phyloP scores from a whole-genome alignment of 2,113 vertebrate species.

The Tiliqua scincoides region DNA sequence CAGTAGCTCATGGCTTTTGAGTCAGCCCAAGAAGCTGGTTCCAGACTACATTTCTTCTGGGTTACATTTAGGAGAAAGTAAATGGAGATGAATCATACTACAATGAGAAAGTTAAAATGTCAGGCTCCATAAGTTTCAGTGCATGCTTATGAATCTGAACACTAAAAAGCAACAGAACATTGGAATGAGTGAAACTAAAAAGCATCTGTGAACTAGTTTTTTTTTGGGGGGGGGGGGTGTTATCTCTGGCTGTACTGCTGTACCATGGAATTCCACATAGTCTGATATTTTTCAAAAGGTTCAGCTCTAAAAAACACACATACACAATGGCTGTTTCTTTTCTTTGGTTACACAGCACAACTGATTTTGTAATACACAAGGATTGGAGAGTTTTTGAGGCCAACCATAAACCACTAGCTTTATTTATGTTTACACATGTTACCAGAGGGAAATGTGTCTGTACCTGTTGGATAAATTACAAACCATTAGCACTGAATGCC shows the following conservation, averaged over 20 bases:
- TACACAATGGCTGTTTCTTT: slow-evolving; percentile 62
- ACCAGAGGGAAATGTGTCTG: slow-evolving; percentile 68
- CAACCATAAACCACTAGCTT: slow-evolving; percentile 61
- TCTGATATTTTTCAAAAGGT: slow-evolving; percentile 48
- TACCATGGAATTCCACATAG: slow-evolving; percentile 50
- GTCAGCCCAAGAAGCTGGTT: slow-evolving; percentile 53
- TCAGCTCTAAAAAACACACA: slow-evolving; percentile 23
- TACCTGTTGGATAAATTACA: slow-evolving; percentile 68
- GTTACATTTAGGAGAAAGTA: slow-evolving; percentile 71
- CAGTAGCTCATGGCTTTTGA: slow-evolving; percentile 61
- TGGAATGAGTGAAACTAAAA: slow-evolving; percentile 75
- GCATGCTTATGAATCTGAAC: slow-evolving; percentile 71
- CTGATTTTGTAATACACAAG: slow-evolving; percentile 41
- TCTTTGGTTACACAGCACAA: slow-evolving; percentile 62
- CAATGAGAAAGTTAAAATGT: slow-evolving; percentile 75
- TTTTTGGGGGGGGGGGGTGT: slow-evolving; percentile 51
- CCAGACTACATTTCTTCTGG: slow-evolving; percentile 60
- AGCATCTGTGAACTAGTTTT: slow-evolving; percentile 64
- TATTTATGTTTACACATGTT: slow-evolving; percentile 72
- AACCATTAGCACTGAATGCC: slow-evolving; percentile 60
- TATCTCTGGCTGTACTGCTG: slow-evolving; percentile 44
- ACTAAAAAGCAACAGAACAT: slow-evolving; percentile 73
- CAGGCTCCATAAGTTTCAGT: slow-evolving; percentile 74
- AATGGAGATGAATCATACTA: slow-evolving; percentile 77
- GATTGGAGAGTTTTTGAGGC: slow-evolving; percentile 64